Percentiles rank a stretch among this genome's conserved stretches.
phyloP scores from a whole-genome alignment of 2,113 vertebrate species.

The Cottus gobio region DNA sequence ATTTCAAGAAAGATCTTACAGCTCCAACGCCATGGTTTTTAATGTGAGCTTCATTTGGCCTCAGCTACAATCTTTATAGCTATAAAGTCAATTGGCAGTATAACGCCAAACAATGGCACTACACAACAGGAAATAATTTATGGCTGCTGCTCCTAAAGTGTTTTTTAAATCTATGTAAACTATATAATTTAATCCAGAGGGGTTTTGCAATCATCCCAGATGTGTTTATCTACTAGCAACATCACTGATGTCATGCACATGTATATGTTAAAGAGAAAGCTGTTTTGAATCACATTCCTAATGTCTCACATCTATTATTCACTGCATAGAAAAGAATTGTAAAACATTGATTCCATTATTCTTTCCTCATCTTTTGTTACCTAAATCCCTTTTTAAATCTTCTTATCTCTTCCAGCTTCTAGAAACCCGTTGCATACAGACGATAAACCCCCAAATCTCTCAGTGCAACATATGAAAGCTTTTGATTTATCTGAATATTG shows the following conservation, averaged over 20 bases:
- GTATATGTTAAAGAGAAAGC: constrained; percentile 1
- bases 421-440: constrained; percentile 39
- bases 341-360: constrained; percentile 56
- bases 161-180: constrained; percentile 15
- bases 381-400: constrained; percentile 72
- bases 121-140: neutral
- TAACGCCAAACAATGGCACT: neutral
- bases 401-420: constrained; percentile 64
- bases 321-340: constrained; percentile 48
- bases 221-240: neutral
- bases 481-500: constrained; percentile 55
- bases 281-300: constrained; percentile 15
- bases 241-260: constrained; percentile 10
- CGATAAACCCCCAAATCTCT: constrained; percentile 54
- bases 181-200: neutral
- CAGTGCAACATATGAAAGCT: constrained; percentile 47
- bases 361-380: constrained; percentile 64
- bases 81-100: neutral
- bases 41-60: neutral
- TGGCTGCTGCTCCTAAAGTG: neutral
- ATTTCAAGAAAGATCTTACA: neutral
- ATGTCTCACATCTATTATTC: constrained; percentile 44
- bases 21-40: neutral
- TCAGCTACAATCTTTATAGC: too few relatives aligned
- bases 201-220: neutral